Evolutionary conservation across 2,113 vertebrate genomes (phyloP).

Genomic region (Saccopteryx leptura): DNA sequence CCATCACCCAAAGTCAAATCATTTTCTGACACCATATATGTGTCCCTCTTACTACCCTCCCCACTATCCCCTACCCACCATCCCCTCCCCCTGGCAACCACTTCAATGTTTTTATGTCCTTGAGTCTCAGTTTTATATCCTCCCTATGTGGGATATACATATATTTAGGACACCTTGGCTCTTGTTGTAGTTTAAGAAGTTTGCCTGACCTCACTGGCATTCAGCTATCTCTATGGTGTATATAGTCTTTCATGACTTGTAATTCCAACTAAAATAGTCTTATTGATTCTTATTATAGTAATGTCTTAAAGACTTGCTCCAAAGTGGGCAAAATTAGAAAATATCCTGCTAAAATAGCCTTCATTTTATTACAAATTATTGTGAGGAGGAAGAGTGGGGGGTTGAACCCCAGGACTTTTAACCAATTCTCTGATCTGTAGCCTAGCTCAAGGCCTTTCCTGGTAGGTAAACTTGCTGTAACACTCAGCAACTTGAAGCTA

Average conservation of each 20-base stretch:
- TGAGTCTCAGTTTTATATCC: too few species aligned
- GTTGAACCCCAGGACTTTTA: background rate
- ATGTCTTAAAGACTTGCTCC: background rate
- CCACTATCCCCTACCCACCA: too few species aligned
- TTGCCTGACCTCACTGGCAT: background rate
- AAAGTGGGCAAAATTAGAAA: background rate
- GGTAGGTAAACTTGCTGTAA: background rate
- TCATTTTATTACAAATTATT: background rate
- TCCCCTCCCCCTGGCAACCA: too few species aligned
- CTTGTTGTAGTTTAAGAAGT: background rate
- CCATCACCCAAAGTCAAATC: too few species aligned
- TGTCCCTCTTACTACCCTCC: too few species aligned
- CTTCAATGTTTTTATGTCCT: too few species aligned
- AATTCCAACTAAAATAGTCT: background rate
- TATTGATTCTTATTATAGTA: background rate
- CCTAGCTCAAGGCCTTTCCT: background rate
- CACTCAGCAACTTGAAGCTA: background rate
- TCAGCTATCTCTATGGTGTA: background rate
- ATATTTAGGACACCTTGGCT: background rate
- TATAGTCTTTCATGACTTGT: background rate
- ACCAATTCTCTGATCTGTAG: background rate
- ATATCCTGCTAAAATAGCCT: background rate
- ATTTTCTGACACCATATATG: too few species aligned
- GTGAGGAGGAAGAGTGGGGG: background rate
- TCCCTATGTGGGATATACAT: too few species aligned